Conservation (phyloP, 2,113 vertebrate species). For the Delphinus delphis region DNA sequence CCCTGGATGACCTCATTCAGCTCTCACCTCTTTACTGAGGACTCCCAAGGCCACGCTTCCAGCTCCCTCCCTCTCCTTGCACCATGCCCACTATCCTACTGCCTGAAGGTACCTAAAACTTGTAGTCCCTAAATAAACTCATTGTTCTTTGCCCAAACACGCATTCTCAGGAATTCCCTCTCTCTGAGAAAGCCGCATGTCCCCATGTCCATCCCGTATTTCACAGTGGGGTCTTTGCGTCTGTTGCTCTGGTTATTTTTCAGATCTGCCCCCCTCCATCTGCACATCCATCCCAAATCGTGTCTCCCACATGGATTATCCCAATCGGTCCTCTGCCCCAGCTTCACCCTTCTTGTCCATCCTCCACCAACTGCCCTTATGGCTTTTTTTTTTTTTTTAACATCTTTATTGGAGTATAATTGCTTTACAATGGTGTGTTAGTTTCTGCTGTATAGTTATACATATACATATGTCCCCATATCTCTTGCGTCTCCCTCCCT, state of each 20-base stretch:
- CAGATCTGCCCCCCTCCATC: neutral
- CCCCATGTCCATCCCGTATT: accelerated
- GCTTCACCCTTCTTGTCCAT: neutral
- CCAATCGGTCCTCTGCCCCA: accelerated
- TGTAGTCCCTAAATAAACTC: neutral
- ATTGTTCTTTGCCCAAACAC: neutral
- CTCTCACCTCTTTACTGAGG: neutral
- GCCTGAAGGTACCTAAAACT: neutral
- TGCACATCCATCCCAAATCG: neutral
- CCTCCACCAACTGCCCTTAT: too few species aligned
- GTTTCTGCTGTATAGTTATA: too few species aligned
- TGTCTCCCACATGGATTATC: neutral
- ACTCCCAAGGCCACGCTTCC: neutral
- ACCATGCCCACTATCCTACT: accelerated
- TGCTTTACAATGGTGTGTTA: too few species aligned
- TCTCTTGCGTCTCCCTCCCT: too few species aligned
- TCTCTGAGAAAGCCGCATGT: neutral
- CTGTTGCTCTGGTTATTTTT: neutral
- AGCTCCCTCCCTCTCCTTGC: neutral
- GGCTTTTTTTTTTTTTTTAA: neutral
- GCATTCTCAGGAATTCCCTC: neutral
- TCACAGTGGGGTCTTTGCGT: too few species aligned
- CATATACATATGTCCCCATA: too few species aligned
- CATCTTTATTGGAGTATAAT: too few species aligned
- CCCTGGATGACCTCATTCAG: neutral